These are phyloP conservation scores for Cephalopachus bancanus DNA, from an alignment of 2,797 vertebrate species.

Conservation along the genomic window DNA sequence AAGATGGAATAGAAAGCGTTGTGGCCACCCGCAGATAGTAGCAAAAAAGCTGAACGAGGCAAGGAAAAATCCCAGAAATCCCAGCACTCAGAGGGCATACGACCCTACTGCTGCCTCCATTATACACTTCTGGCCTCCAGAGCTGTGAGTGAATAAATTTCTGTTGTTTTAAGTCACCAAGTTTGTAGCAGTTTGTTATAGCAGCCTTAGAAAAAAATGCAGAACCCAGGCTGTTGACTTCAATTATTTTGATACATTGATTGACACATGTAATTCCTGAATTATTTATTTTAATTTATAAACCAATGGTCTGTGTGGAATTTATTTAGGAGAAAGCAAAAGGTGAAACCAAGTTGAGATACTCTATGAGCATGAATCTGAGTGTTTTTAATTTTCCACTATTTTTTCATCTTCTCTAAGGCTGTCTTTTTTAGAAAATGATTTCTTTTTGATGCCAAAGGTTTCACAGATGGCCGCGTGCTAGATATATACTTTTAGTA, in stretches of 20 bases:
- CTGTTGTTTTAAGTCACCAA: background rate
- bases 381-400: background rate
- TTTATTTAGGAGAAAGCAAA: conserved; percentile 39
- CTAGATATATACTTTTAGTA: background rate
- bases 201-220: background rate
- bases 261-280: background rate
- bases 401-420: background rate
- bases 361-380: background rate
- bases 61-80: background rate
- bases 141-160: background rate
- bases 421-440: background rate
- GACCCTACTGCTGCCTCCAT: background rate
- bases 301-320: background rate
- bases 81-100: background rate
- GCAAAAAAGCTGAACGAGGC: background rate
- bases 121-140: background rate
- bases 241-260: background rate
- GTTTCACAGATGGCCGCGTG: background rate
- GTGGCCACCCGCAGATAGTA: background rate
- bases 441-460: background rate
- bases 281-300: background rate
- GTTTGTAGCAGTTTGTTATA: background rate
- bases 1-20: background rate
- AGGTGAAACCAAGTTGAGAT: background rate
- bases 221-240: background rate